Conservation (phyloP, 2,888 invertebrate species). For the Folsomia candida region DNA sequence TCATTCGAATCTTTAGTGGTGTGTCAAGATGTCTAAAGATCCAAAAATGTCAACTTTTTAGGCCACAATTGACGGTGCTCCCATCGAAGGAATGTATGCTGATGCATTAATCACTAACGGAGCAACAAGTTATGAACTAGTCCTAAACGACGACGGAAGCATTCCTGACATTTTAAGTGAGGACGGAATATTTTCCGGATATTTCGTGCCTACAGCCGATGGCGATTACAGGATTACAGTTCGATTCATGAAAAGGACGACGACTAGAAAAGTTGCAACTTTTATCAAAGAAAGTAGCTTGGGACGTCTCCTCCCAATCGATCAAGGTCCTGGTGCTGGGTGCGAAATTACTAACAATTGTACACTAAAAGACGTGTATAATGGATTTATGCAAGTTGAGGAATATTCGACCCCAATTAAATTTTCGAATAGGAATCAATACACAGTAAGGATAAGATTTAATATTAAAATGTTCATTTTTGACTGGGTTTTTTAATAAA, state of each 20-base stretch:
- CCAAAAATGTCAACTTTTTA: too few species aligned
- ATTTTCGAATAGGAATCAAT: not conserved
- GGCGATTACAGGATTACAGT: constrained; percentile 6
- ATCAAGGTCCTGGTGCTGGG: constrained; percentile 18
- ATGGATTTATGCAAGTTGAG: constrained; percentile 13
- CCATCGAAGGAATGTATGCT: constrained; percentile 18
- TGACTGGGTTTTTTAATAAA: too few species aligned
- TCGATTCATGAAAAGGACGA: not conserved
- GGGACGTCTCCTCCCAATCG: constrained; percentile 23
- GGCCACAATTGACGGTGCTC: constrained; percentile 23
- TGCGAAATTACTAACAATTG: constrained; percentile 15
- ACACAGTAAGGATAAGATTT: not conserved
- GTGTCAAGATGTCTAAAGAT: not conserved
- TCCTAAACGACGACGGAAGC: constrained; percentile 33
- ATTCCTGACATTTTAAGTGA: constrained; percentile 29
- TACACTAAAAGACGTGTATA: constrained; percentile 8
- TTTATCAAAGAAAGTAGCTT: constrained; percentile 14
- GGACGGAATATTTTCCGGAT: constrained; percentile 43
- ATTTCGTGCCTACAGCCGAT: constrained; percentile 28
- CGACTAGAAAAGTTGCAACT: not conserved
- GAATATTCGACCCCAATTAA: constrained; percentile 4
- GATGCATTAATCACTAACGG: constrained; percentile 1
- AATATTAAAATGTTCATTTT: too few species aligned
- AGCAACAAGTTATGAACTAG: not conserved
- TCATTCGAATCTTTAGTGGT: not conserved